Conservation (phyloP, 2,888 invertebrate genomes). For the Trisateles emortualis region DNA sequence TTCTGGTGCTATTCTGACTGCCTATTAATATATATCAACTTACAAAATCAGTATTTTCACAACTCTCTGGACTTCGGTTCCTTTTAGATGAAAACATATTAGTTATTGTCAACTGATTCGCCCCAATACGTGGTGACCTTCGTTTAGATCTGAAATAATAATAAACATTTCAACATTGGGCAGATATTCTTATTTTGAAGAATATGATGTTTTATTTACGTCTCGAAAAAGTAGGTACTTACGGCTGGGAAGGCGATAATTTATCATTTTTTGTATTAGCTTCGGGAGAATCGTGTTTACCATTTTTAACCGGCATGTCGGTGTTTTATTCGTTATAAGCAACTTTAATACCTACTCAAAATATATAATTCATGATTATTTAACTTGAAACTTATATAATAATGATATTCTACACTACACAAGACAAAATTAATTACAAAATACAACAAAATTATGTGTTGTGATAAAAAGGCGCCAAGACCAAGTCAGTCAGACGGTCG, state of each 20-base stretch:
- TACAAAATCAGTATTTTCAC: conserved; percentile 24
- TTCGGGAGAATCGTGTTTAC: conserved; percentile 34
- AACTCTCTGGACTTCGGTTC: conserved; percentile 51
- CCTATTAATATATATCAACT: conserved; percentile 6
- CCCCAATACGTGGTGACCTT: conserved; percentile 46
- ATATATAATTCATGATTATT: not conserved
- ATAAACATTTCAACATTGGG: not conserved
- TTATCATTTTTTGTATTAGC: conserved; percentile 22
- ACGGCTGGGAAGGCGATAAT: conserved; percentile 39
- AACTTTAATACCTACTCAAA: not conserved
- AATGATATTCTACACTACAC: not conserved
- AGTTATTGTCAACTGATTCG: conserved; percentile 61
- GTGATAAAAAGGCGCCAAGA: too few relatives aligned
- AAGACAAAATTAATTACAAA: not conserved
- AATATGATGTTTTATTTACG: too few relatives aligned
- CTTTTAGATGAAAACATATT: conserved; percentile 65
- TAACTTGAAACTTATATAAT: not conserved
- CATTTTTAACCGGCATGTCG: conserved; percentile 53
- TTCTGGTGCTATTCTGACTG: not conserved
- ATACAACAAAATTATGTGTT: too few relatives aligned
- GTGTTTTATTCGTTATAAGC: not conserved
- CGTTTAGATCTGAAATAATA: conserved; percentile 44
- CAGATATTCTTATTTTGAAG: too few relatives aligned
- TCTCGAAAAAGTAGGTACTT: conserved; percentile 9
- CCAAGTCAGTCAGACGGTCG: too few relatives aligned